Evolutionary conservation across 2,113 vertebrate species (phyloP), one percentile per base, ranked within the genome.

Genomic region (Syrrhaptes paradoxus): DNA sequence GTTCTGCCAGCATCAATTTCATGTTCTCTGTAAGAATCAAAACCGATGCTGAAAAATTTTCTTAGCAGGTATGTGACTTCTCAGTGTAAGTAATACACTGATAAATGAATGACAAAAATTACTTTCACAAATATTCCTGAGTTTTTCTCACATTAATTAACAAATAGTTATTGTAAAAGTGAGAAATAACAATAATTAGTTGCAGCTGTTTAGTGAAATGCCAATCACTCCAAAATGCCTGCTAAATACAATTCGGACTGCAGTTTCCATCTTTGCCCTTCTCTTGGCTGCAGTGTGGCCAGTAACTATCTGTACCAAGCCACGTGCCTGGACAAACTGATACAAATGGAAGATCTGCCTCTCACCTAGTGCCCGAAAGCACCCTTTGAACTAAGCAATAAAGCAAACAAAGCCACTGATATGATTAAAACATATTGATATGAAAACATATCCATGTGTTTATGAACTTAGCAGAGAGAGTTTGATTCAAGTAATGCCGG

Each of bases 381-480:
- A 67, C 43, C 2, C 0, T 63, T 43, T 62, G 63, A 93, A 38
- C 63, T 20, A 49, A 90, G 68, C 55, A 62, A 57, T 17, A 90
- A 94, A 85, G 59, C 51, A 80, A 93, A 95, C 36, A 57, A 74
- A 90, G 43, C 28, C 51, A 34, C 25, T n/a, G 61, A 75, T 89
- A 78, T 1, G 71, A 79, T 48, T 85, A 78, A 89, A 90, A 84
- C 21, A 10, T 55, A 94, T 66, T 3, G 0, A 31, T 66, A 83
- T 43, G 63, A 93, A 90, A 92, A 73, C 20, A 51, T 31, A 84
- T 55, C 80, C 63, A 74, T 48, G 48, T 67, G 19, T 21, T 89
- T 68, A 75, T 63, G 80, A 84, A 63, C 61, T 89, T 67, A 89
- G 80, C 90, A 93, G 94, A 93, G 49, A 96, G 19, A 83, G 41